phyloP scores from a whole-genome alignment of 2,797 vertebrate species.

The Microctenopoma steveboyesi region DNA sequence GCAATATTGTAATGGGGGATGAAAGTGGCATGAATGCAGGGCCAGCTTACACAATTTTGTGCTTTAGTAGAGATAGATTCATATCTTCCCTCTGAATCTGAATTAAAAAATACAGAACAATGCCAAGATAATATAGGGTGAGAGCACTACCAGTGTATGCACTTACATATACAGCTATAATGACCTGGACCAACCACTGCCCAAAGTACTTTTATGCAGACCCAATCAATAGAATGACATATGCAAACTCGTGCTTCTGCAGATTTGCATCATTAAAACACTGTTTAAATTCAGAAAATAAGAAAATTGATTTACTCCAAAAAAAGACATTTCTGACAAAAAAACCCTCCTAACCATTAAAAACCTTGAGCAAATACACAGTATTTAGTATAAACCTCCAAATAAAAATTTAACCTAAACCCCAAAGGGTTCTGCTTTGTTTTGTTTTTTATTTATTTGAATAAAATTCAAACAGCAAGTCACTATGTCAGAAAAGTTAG shows the following conservation, averaged over 20 bases:
- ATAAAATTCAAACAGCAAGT: constrained; percentile 13
- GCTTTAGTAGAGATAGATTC: constrained; percentile 40
- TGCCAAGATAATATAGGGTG: not conserved
- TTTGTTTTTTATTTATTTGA: not conserved
- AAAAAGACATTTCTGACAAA: too few relatives aligned
- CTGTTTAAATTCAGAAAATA: not conserved
- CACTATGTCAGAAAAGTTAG: constrained; percentile 2
- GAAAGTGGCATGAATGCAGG: constrained; percentile 62
- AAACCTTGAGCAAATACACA: not conserved
- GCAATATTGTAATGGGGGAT: constrained; percentile 66
- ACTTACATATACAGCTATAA: constrained; percentile 5
- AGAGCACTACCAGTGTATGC: not conserved
- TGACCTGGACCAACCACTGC: not conserved
- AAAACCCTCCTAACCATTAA: not conserved
- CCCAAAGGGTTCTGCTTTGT: constrained; percentile 11
- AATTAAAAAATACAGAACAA: not conserved
- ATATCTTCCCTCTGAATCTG: constrained; percentile 25
- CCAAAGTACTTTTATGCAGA: not conserved
- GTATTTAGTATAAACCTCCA: not conserved
- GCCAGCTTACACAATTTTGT: constrained; percentile 26
- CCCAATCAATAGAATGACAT: constrained; percentile 19
- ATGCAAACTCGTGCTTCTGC: not conserved
- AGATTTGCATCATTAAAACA: not conserved
- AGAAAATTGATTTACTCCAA: too few relatives aligned
- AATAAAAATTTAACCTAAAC: constrained; percentile 19